Base-by-base conservation (phyloP, 2,888 invertebrate genomes). In the Diloba caeruleocephala region DNA sequence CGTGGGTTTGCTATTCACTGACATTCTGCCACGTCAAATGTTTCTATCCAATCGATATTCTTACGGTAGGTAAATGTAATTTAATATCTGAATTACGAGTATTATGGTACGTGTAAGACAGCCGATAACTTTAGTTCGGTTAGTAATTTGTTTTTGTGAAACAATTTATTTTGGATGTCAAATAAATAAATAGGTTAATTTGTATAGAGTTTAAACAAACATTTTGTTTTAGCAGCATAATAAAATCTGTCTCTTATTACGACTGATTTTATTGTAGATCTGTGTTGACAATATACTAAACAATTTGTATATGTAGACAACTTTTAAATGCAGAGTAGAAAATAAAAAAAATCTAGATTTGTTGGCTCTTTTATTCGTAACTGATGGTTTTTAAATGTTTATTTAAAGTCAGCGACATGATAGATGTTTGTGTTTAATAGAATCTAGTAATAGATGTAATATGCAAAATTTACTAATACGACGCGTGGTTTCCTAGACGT, bases 41-140 rank as follows among this genome's bases (percentile, higher is more conserved):
- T 38, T 34, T 42, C 6, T 33, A 45, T 66, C 52, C 59, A 21
- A 28, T 69, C 53, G 51, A 51, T 49, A 32, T 51, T 57, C 53
- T 43, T 10, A n/a, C n/a, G n/a, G n/a, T n/a, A 10, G 23, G 10
- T 31, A 39, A 31, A 38, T 19, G 33, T 26, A 13, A 14, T 2
- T 2, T 19, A 19, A 19, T 5, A 19, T 62, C 17, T 15, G 37
- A 63, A 39, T 50, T 38, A 45, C 42, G 14, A 46, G 26, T 62
- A 44, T 34, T 53, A 17, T 25, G 48, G 25, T 5, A 7, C n/a
- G 23, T 48, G 25, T 29, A 67, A 68, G 67, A 57, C 52, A 54
- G 63, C 50, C 48, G 48, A 37, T 50, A 53, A 53, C 31, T 49
- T 34, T 34, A 43, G 26, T 41, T 32, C 26, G 39, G 17, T 48